phyloP scores from a whole-genome alignment of 2,113 vertebrate species.

The Trematocara variabile region DNA sequence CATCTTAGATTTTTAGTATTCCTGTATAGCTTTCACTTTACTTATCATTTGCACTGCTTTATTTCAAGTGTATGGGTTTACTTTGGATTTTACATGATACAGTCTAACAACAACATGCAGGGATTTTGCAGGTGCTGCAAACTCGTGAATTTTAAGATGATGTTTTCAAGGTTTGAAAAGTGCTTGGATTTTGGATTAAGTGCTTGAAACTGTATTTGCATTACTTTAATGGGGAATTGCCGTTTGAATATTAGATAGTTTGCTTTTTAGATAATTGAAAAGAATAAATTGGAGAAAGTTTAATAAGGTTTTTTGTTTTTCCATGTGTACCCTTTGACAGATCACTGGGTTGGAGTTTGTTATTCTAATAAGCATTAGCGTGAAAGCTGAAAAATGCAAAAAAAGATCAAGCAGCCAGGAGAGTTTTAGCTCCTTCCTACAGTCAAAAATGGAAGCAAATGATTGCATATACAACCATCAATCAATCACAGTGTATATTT shows the following conservation, averaged over 20 bases:
- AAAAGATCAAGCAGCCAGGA: not conserved
- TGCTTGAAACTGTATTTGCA: not conserved
- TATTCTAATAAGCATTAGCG: not conserved
- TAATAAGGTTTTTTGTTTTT: accelerated
- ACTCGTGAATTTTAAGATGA: not conserved
- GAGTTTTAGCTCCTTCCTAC: not conserved
- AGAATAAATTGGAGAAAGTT: not conserved
- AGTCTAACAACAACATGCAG: not conserved
- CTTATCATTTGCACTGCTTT: not conserved
- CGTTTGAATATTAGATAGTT: not conserved
- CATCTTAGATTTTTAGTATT: not conserved
- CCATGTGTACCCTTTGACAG: not conserved
- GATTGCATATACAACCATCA: not conserved
- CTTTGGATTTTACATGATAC: not conserved
- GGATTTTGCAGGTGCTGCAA: not conserved
- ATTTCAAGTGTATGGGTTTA: not conserved
- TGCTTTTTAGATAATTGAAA: not conserved
- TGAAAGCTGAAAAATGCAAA: not conserved
- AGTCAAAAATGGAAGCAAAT: not conserved
- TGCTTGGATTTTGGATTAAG: not conserved
- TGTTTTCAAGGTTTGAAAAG: not conserved
- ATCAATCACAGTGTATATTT: not conserved
- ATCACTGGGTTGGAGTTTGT: not conserved
- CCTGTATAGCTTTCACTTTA: not conserved
- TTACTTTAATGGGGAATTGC: not conserved